phyloP scores from a whole-genome alignment of 2,888 invertebrate species.

The Sarcophaga subvicina region DNA sequence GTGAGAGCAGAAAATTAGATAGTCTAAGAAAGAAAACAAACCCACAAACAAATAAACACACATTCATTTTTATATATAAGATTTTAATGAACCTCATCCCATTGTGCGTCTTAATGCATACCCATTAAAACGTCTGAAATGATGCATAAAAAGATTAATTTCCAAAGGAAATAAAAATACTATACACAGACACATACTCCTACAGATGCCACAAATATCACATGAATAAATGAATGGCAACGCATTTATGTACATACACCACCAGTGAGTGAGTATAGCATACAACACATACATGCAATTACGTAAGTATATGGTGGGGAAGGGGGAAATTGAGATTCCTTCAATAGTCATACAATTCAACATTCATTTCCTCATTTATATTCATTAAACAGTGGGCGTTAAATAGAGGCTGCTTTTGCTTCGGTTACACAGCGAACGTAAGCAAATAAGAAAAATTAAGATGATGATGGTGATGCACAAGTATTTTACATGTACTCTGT shows the following conservation, averaged over 20 bases:
- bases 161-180: slow-evolving; percentile 7
- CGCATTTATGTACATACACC: background rate
- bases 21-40: too few relatives aligned
- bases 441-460: slow-evolving; percentile 31
- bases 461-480: background rate
- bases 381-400: slow-evolving; percentile 38
- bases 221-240: background rate
- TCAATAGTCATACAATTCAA: background rate
- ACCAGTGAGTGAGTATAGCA: too few relatives aligned
- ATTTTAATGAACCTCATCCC: background rate
- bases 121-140: slow-evolving; percentile 12
- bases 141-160: slow-evolving; percentile 28
- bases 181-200: background rate
- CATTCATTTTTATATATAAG: too few relatives aligned
- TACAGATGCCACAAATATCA: background rate
- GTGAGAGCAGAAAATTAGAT: too few relatives aligned
- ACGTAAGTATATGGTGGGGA: background rate
- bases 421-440: slow-evolving; percentile 25
- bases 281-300: background rate
- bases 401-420: background rate
- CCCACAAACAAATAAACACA: too few relatives aligned
- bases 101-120: background rate
- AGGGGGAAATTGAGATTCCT: background rate
- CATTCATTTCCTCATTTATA: slow-evolving; percentile 12
- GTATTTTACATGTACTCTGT: too few relatives aligned